Evolutionary conservation across 2,113 vertebrate genomes (phyloP).

Genomic region (Grallaria varia): DNA sequence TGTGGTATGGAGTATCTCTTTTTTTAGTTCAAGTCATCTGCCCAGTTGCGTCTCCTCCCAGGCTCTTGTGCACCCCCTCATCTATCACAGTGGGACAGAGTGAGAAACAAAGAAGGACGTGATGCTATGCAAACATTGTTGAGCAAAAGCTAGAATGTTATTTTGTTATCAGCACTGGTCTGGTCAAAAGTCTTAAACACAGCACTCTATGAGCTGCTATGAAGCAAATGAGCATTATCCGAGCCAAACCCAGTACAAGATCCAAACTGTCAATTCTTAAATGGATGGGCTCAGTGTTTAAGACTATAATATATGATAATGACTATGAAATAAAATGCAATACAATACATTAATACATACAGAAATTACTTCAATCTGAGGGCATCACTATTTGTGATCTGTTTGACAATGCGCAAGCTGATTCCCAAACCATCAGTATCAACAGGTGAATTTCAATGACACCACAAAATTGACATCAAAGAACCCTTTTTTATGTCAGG

Average conservation of each 20-base stretch:
- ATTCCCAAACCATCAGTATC: background rate
- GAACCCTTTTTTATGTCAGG: background rate
- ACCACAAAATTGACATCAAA: background rate
- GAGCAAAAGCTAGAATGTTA: background rate
- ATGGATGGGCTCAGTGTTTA: background rate
- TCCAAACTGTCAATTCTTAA: background rate
- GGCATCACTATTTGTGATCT: background rate
- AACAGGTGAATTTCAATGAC: background rate
- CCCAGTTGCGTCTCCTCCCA: background rate
- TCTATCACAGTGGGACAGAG: background rate
- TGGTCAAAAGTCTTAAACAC: background rate
- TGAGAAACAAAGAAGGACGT: background rate
- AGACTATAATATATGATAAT: background rate
- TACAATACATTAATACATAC: background rate
- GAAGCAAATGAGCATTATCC: background rate
- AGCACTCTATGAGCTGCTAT: background rate
- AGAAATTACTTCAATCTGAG: background rate
- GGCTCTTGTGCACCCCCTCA: fast-evolving
- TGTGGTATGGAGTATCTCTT: background rate
- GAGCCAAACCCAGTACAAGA: background rate
- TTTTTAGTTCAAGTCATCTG: background rate
- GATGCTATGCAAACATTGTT: background rate
- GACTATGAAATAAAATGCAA: background rate
- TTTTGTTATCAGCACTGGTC: background rate
- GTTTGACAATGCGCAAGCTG: background rate